Evolutionary conservation across 2,113 vertebrate genomes (phyloP), one percentile per base, ranked within the genome.

Genomic region (Lampris incognitus): DNA sequence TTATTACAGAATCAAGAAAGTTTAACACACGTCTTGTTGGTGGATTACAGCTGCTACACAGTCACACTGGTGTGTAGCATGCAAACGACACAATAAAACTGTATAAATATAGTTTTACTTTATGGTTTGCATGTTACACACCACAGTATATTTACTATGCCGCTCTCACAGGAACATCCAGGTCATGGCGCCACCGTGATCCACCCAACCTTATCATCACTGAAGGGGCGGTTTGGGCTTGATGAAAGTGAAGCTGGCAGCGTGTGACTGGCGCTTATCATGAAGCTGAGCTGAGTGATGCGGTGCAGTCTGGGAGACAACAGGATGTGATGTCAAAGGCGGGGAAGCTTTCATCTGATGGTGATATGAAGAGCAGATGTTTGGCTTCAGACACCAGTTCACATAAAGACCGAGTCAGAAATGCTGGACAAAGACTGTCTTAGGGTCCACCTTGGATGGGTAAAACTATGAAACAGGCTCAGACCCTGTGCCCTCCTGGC

Each of bases 331-430:
- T 85, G 86, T 83, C 90, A 91, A 91, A 87, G 87, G 78, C 86
- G 62, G 51, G 51, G 74, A 83, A 89, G 78, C 79, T 93, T 90
- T 88, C 67, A 79, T 91, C 84, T 87, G 80, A 60, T 82, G 74
- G 82, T 83, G 81, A 85, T 91, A 93, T 91, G 74, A 81, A 63
- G 81, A 93, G 83, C 92, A 94, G 92, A 93, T 93, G 91, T 89
- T 85, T 79, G 84, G 77, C 87, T 68, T 65, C 71, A 79, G 80
- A 4, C 65, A 75, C 73, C 75, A 85, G 81, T 87, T 90, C 83
- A 90, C 79, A 77, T 41, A 2, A 11, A 67, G 70, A 70, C 75
- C 60, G 59, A 61, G 6, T 87, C 66, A 74, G 58, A 49, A 66
- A 76, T 65, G 49, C 50, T 72, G 74, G 68, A 77, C 72, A 79